Percentiles rank a stretch among this genome's conserved stretches.
phyloP scores from a whole-genome alignment of 2,888 invertebrate genomes.

The Hanleya hanleyi region DNA sequence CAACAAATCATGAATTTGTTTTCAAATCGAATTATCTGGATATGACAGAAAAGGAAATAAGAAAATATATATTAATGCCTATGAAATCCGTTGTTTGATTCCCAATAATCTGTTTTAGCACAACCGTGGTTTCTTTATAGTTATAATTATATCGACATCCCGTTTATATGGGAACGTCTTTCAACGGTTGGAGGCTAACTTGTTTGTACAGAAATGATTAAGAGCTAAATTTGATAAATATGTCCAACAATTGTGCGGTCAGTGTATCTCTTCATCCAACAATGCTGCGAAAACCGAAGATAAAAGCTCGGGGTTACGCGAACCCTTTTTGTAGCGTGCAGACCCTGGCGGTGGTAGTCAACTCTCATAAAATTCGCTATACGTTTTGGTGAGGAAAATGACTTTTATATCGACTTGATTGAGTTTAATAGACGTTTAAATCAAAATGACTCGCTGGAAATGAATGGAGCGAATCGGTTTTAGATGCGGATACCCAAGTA shows the following conservation, averaged over 20 bases:
- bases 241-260: background rate
- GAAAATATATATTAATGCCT: too few relatives aligned
- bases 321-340: background rate
- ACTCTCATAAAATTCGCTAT: background rate
- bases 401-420: constrained; percentile 5
- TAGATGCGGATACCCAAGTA: background rate
- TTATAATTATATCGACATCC: background rate
- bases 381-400: background rate
- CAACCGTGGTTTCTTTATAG: too few relatives aligned
- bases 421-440: constrained; percentile 8
- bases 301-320: background rate
- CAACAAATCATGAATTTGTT: too few relatives aligned
- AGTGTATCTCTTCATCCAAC: background rate
- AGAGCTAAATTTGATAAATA: background rate
- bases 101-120: too few relatives aligned
- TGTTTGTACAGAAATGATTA: background rate
- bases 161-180: background rate
- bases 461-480: constrained; percentile 9
- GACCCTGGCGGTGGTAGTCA: background rate
- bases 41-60: too few relatives aligned
- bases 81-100: too few relatives aligned
- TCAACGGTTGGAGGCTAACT: background rate
- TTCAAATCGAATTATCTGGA: too few relatives aligned
- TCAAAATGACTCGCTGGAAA: constrained; percentile 5
- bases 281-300: background rate